phyloP scores from a whole-genome alignment of 1,140 invertebrate genomes.

The Nilaparvata lugens region DNA sequence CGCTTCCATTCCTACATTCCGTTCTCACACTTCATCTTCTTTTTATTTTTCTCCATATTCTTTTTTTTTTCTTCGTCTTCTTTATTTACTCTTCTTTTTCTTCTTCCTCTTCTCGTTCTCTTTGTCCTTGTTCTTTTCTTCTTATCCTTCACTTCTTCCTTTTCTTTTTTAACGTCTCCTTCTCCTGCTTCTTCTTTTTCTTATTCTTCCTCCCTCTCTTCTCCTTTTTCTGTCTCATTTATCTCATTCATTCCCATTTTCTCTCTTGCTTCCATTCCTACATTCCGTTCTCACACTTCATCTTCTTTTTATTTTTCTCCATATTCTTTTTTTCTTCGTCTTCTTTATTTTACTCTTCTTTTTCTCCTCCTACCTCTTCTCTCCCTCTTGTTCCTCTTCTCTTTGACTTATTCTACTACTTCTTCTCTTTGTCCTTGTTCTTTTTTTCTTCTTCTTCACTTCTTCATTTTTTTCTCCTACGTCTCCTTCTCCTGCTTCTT shows the following conservation, averaged over 20 bases:
- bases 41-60: background rate
- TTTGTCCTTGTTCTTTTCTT: no score
- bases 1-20: no score
- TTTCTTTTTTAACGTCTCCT: background rate
- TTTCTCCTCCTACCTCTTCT: background rate
- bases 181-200: background rate
- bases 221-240: background rate
- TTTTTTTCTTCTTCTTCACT: background rate
- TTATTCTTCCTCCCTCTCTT: background rate
- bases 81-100: background rate
- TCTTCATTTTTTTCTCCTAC: background rate
- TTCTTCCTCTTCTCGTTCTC: no score
- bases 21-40: background rate
- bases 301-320: background rate
- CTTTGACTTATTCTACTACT: no score
- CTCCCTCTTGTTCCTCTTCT: background rate
- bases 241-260: no score
- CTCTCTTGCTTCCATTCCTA: no score
- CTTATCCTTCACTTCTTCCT: no score
- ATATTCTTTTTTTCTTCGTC: background rate
- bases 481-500: background rate
- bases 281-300: no score
- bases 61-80: background rate
- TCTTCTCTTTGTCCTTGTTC: background rate
- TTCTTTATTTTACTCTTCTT: background rate